phyloP scores from a whole-genome alignment of 2,888 invertebrate genomes.

The Keiferia lycopersicella region DNA sequence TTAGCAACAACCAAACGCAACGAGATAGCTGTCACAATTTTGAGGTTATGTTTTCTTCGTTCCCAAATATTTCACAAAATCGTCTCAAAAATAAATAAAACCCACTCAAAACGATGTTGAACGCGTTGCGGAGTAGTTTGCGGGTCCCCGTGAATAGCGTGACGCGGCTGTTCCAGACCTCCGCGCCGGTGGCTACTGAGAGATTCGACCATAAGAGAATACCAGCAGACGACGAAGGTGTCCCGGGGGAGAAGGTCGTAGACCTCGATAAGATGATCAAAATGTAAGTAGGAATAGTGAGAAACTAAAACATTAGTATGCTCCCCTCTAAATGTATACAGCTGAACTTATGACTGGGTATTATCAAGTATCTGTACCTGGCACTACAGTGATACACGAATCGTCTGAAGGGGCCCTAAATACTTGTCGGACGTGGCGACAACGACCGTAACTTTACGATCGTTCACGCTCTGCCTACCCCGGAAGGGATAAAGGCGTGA shows the following conservation, averaged over 20 bases:
- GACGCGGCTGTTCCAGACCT: conserved; percentile 59
- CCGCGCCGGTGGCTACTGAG: conserved; percentile 53
- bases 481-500: no score
- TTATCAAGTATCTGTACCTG: no score
- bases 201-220: conserved; percentile 72
- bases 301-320: not conserved
- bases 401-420: no score
- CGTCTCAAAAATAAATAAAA: not conserved
- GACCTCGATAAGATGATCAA: conserved; percentile 85
- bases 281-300: conserved; percentile 68
- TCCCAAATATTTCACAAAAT: conserved; percentile 2
- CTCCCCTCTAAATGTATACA: not conserved
- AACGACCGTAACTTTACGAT: no score
- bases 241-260: conserved; percentile 86
- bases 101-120: conserved; percentile 49
- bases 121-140: conserved; percentile 53
- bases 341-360: no score
- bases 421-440: no score
- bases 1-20: not conserved
- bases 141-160: conserved; percentile 47
- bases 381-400: no score
- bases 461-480: no score
- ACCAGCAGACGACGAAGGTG: conserved; percentile 86
- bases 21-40: not conserved
- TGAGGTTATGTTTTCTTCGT: conserved; percentile 29